Conservation (phyloP, 2,888 invertebrate genomes). For the Spodoptera picta region DNA sequence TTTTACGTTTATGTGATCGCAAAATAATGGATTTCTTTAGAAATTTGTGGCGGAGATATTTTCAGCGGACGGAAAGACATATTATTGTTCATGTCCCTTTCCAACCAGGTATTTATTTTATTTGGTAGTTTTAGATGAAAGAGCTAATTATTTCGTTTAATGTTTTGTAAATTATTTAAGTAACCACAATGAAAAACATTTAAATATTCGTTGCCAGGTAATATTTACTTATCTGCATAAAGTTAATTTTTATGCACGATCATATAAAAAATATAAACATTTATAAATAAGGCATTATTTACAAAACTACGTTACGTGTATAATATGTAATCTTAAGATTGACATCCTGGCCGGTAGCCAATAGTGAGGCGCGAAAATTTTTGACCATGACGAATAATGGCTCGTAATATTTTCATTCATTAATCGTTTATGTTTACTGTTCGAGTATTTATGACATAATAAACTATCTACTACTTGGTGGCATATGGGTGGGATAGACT, state of each 20-base stretch:
- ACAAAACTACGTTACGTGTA: conserved; percentile 12
- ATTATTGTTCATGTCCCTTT: conserved; percentile 82
- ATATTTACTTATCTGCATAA: no score
- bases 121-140: no score
- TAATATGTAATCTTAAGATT: conserved; percentile 37
- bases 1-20: conserved; percentile 47
- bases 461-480: background rate
- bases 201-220: no score
- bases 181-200: no score
- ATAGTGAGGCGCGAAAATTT: conserved; percentile 52
- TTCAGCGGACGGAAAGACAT: conserved; percentile 75
- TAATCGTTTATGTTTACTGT: conserved; percentile 21
- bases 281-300: background rate
- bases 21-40: conserved; percentile 77
- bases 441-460: background rate
- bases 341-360: conserved; percentile 68
- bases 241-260: no score
- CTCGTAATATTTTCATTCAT: conserved; percentile 34
- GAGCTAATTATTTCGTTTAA: no score
- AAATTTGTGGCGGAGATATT: conserved; percentile 78
- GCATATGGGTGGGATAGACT: no score
- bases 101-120: conserved; percentile 75
- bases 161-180: no score
- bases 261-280: no score
- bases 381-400: conserved; percentile 61